Conservation (phyloP, 1,140 invertebrate genomes). For the Trinorchestia longiramus region DNA sequence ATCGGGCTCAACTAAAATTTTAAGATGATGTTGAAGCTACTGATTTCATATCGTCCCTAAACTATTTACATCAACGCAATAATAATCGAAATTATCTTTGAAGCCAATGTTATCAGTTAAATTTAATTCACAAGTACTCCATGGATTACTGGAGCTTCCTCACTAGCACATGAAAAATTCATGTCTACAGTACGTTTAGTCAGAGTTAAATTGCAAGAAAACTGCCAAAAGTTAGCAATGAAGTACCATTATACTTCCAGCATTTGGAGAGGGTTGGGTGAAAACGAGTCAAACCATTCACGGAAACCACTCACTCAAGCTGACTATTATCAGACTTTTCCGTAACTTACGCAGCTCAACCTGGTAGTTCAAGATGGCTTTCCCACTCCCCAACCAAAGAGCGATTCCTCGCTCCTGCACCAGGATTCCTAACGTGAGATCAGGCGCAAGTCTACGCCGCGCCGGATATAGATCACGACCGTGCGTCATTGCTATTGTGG, state of each 20-base stretch:
- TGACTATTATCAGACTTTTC: neutral
- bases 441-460: neutral
- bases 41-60: neutral
- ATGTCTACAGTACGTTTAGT: neutral
- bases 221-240: neutral
- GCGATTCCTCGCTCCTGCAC: neutral
- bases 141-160: neutral
- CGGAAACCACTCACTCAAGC: neutral
- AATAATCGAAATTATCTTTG: neutral
- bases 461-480: too few species aligned
- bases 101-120: neutral
- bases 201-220: neutral
- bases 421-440: neutral
- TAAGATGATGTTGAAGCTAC: neutral
- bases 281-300: neutral
- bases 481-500: neutral
- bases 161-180: neutral
- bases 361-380: neutral
- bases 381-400: neutral
- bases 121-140: neutral
- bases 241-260: neutral
- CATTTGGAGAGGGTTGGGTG: neutral
- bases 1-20: neutral
- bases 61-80: neutral
- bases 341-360: neutral